Conservation (phyloP, 2,888 invertebrate species). For the Lochmaea crataegi region DNA sequence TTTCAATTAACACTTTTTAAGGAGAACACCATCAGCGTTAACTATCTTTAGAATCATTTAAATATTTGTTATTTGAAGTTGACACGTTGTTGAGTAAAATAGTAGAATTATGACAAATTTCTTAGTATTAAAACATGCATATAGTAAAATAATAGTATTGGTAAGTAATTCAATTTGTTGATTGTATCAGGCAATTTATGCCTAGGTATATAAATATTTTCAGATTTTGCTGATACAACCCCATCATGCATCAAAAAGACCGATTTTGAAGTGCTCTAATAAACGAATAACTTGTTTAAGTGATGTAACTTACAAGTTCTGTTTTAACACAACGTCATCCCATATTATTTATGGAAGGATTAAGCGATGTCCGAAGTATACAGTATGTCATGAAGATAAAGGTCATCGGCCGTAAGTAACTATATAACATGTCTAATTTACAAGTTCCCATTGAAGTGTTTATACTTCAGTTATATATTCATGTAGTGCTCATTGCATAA, state of each 20-base stretch:
- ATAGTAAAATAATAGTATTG: not conserved
- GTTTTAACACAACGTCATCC: conserved; percentile 28
- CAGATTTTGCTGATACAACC: conserved; percentile 19
- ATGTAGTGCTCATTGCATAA: not conserved
- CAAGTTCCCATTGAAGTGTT: too few species aligned
- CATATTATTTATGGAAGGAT: conserved; percentile 26
- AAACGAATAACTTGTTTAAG: conserved; percentile 41
- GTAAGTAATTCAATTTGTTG: not conserved
- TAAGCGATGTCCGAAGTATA: conserved; percentile 37
- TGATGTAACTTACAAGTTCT: conserved; percentile 38
- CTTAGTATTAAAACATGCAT: not conserved
- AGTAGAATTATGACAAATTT: not conserved
- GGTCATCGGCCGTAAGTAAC: conserved; percentile 36
- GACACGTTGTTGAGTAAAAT: not conserved
- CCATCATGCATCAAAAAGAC: conserved; percentile 15
- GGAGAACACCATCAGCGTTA: not conserved
- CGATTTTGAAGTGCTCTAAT: conserved; percentile 17
- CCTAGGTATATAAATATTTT: conserved; percentile 13
- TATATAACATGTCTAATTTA: not conserved
- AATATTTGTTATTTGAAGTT: not conserved
- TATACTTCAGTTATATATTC: not conserved
- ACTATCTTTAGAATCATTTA: not conserved
- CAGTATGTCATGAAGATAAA: conserved; percentile 39
- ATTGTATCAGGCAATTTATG: not conserved
- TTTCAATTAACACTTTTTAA: conserved; percentile 2